Evolutionary conservation across 2,797 vertebrate species (phyloP), one percentile per base, ranked within the genome.

Genomic region (Bradypus variegatus): DNA sequence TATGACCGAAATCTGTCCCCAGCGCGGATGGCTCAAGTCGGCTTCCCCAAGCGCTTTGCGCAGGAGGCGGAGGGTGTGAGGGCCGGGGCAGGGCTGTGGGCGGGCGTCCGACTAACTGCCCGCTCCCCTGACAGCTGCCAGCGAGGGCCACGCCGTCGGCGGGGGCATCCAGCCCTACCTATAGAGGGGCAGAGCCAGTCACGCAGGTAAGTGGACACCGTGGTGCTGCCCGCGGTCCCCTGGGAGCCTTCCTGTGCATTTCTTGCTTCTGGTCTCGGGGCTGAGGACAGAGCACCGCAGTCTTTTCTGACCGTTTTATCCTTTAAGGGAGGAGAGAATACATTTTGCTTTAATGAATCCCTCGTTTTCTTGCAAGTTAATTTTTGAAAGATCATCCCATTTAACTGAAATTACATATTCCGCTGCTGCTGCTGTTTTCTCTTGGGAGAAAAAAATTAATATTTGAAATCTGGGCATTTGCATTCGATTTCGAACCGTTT

Each of bases 51-150:
- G 79, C 0, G 2, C 41, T 55, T 29, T 13, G 76, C 69, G 89
- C 87, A 31, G 0, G 8, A 93, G 72, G 76, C 29, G 0, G 48
- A 91, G 86, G 82, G 86, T 19, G 87, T 38, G 95, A 85, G 97
- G 88, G 96, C 65, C 94, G 96, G 86, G 96, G 96, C 94, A 95
- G 96, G 97, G 94, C 98, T 97, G 95, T 94, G 96, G 97, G 95
- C 95, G 94, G 92, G 41, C 78, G 79, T 75, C 91, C 97, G 96
- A 98, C 98, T 98, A 97, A 98, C 97, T 96, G 97, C 97, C 94
- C 97, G 97, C 93, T 98, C 96, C 98, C 98, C 98, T 97, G 97
- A 98, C 98, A 98, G 98, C 98, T 98, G 96, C 98, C 96, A 95
- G 96, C 95, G 98, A 98, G 97, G 97, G 97, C 96, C 98, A 98